Evolutionary conservation across 2,113 vertebrate species (phyloP), one percentile per base, ranked within the genome.

Genomic region (Nicator chloris): DNA sequence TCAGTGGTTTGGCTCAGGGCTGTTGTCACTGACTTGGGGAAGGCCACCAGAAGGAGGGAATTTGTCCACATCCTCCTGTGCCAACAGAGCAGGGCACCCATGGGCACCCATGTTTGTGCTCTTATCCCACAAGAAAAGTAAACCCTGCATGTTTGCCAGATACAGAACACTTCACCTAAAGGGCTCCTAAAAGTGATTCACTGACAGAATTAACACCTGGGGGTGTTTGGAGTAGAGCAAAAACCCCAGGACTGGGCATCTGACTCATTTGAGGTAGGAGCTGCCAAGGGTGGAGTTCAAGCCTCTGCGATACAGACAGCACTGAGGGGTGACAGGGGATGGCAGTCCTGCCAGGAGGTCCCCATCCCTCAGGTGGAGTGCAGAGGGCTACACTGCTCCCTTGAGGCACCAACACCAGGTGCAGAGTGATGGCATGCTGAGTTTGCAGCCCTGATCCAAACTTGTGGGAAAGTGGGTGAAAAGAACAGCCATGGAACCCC

Each of bases 291-390:
- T 31, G 50, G 45, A 33, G 24, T 10, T 65, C 12, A 57, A 66
- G 22, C 4, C 24, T 53, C 22, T 2, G 0, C 2, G 9, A n/a
- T 1, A 6, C 28, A 11, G 13, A 7, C 5, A 35, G 45, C 2
- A 19, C 24, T 14, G 44, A 57, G 21, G 39, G 24, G 15, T 45
- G 21, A 13, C 57, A 37, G 61, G 20, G 33, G 21, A 40, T 5
- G 44, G 28, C 70, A 21, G 40, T 12, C 35, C 63, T 39, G 33
- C 40, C 5, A 15, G 66, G 37, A 76, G 5, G 0, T 12, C 51
- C 21, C 47, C 0, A 0, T 53, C 27, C 51, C 51, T 64, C 39
- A 16, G 57, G 18, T 0, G 0, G 31, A 33, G 26, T 31, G 21
- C 2, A 4, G 33, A 33, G 50, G 83, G 51, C 64, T 81, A 33